phyloP scores from a whole-genome alignment of 2,113 vertebrate species.

The Felis catus region DNA sequence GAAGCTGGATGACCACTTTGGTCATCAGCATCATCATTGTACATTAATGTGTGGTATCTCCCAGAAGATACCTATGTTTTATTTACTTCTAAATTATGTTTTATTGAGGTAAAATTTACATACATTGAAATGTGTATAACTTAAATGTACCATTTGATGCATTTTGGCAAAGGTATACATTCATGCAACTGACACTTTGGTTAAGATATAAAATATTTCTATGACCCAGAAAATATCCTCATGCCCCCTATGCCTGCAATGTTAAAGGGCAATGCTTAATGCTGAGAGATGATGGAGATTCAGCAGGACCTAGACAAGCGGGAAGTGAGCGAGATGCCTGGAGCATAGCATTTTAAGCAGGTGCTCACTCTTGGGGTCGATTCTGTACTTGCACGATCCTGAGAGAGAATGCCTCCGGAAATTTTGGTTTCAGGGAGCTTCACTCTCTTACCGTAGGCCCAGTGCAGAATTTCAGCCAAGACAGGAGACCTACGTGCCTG shows the following conservation, averaged over 20 bases:
- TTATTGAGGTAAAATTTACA: neutral
- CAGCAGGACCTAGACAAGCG: neutral
- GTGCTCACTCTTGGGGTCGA: rapidly evolving
- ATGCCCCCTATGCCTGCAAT: neutral
- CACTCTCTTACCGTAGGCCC: neutral
- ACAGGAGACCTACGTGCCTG: neutral
- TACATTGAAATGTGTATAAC: neutral
- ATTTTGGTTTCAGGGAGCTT: neutral
- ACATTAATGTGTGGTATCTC: neutral
- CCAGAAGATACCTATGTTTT: neutral
- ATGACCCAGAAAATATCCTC: neutral
- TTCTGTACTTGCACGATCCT: neutral
- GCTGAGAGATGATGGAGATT: neutral
- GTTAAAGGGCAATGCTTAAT: neutral
- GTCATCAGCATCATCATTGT: neutral
- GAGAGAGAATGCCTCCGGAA: neutral
- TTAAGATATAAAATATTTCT: neutral
- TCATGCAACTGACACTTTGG: neutral
- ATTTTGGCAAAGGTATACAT: neutral
- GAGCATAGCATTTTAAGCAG: too few relatives aligned
- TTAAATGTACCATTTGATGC: neutral
- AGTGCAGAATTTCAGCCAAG: neutral
- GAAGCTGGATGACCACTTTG: neutral
- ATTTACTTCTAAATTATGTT: neutral
- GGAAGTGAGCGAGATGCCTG: neutral